Base-by-base conservation (phyloP, 1,140 invertebrate genomes). In the Mamestra configurata region DNA sequence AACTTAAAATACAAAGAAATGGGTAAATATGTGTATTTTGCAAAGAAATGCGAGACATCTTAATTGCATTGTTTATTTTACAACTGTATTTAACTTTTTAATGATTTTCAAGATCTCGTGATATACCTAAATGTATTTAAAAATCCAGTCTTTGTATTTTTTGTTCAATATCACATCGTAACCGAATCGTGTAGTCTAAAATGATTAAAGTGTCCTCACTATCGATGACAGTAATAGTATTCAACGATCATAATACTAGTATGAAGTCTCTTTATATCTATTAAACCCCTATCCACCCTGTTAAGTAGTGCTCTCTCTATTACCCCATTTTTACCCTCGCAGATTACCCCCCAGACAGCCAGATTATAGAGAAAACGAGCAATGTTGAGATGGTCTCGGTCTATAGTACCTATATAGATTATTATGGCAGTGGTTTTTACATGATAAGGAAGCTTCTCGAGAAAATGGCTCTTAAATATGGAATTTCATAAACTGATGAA, bases 271-370 rank as follows among this genome's bases (percentile, higher is more conserved):
- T 71, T 53, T 53, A 71, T 71, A 71, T 71, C 27, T 71, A 71
- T 71, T 71, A 35, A 71, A 46, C 49, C 18, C 5, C 18, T 71
- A 71, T 71, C 68, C 53, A 53, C 68, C 27, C 46, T 11, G 68
- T 71, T 71, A 71, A 71, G 68, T 71, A 71, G 68, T 71, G 18
- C 68, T 43, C 68, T 53, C 27, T 24, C 68, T 31, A 35, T 71
- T 71, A 71, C 68, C 37, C 68, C 49, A 53, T 71, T 71, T 51
- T 71, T 71, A 51, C 24, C 68, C 68, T 20, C 40, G 2, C 68
- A 53, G 46, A 71, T 71, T 71, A 53, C 49, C 68, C 68, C 27
- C 46, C 22, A 53, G 49, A 31, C 46, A 13, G 49, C 27, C 6
- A 53, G 68, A 53, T 53, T 53, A 71, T 71, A 71, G 49, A 31